These are phyloP conservation scores for Aethina tumida DNA, from an alignment of 1,140 invertebrate species.

Conservation along the genomic window DNA sequence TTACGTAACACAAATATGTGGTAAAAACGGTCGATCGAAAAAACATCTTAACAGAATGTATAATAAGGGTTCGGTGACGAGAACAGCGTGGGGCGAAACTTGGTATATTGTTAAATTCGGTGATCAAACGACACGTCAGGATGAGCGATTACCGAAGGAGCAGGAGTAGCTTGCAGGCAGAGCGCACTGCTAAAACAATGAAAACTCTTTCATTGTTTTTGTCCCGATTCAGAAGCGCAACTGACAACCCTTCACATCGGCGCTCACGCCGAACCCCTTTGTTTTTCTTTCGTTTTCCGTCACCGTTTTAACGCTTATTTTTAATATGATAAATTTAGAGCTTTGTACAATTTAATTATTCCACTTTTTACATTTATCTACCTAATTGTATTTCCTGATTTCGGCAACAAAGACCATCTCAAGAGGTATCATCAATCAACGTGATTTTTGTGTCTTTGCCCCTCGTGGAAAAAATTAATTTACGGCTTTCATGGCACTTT, in stretches of 20 bases:
- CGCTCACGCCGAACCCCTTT: slow-evolving; percentile 29
- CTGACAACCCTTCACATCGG: slow-evolving; percentile 33
- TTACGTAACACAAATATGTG: too few relatives aligned
- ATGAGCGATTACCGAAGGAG: slow-evolving; percentile 31
- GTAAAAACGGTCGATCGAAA: too few relatives aligned
- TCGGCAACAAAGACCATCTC: slow-evolving; percentile 28
- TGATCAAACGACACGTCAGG: slow-evolving; percentile 24
- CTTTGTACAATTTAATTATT: slow-evolving; percentile 38
- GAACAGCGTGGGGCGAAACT: too few relatives aligned
- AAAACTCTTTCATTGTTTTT: slow-evolving; percentile 36
- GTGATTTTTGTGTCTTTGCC: slow-evolving; percentile 28
- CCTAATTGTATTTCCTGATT: slow-evolving; percentile 37
- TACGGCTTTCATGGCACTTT: too few relatives aligned
- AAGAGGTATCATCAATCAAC: slow-evolving; percentile 34
- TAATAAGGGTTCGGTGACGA: too few relatives aligned
- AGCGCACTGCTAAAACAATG: slow-evolving; percentile 31
- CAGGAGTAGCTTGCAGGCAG: slow-evolving; percentile 14
- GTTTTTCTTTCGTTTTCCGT: slow-evolving; percentile 35
- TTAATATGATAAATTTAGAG: slow-evolving; percentile 38
- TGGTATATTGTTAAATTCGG: slow-evolving; percentile 10
- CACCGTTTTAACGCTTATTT: slow-evolving; percentile 35
- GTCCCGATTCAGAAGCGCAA: slow-evolving; percentile 30
- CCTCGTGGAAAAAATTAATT: slow-evolving; percentile 27
- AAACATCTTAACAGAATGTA: too few relatives aligned
- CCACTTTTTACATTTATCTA: slow-evolving; percentile 37